Conservation (phyloP, 2,797 vertebrate genomes). For the Vultur gryphus region DNA sequence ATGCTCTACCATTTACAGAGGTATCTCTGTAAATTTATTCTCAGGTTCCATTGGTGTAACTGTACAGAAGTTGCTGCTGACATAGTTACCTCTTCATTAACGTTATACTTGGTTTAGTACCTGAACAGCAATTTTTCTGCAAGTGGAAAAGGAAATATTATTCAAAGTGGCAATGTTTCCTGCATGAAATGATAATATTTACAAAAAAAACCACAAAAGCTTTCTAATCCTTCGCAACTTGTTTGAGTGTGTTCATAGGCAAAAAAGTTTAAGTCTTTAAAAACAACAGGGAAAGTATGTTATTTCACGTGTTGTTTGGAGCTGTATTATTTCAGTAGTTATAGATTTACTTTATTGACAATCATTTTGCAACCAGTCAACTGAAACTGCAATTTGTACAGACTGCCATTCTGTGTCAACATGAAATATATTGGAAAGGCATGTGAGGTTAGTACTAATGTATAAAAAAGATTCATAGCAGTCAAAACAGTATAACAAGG, state of each 20-base stretch:
- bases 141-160: neutral
- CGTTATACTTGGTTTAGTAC: neutral
- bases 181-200: neutral
- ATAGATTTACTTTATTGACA: neutral
- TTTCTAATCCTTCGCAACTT: neutral
- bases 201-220: rapidly evolving
- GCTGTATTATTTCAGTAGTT: neutral
- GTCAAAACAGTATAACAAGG: neutral
- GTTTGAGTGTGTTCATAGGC: neutral
- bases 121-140: neutral
- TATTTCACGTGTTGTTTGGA: neutral
- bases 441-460: neutral
- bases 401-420: neutral
- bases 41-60: neutral
- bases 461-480: neutral
- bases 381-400: neutral
- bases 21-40: neutral
- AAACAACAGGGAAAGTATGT: neutral
- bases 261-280: neutral
- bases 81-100: neutral
- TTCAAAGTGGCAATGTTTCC: neutral
- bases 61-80: neutral
- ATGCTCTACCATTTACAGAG: neutral
- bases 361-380: neutral
- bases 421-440: neutral